Percentiles rank a stretch among this genome's conserved stretches.
These are phyloP conservation scores for Pedicia rivosa DNA, from an alignment of 2,888 invertebrate species.

Conservation along the genomic window DNA sequence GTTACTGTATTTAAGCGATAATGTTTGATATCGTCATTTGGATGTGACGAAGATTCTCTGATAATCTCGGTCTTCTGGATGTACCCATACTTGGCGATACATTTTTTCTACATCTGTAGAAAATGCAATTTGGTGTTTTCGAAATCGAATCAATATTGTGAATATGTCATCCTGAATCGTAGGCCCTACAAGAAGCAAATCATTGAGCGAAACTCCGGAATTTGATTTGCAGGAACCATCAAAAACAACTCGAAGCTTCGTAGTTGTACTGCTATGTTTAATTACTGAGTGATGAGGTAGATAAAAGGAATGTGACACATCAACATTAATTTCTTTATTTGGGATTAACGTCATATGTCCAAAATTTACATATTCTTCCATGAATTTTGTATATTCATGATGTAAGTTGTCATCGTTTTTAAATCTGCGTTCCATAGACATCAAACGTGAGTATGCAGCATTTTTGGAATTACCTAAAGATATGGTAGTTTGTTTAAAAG, in stretches of 20 bases:
- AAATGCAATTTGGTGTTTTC: constrained; percentile 6
- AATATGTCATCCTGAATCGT: constrained; percentile 3
- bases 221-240: constrained; percentile 4
- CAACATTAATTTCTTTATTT: neutral
- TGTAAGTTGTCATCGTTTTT: no score
- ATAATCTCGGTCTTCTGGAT: no score
- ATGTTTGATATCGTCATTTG: constrained; percentile 6
- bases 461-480: neutral
- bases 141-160: constrained; percentile 2
- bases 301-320: constrained; percentile 10
- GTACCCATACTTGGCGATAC: constrained; percentile 7
- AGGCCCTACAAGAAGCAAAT: constrained; percentile 4
- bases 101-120: constrained; percentile 7
- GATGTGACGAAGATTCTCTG: no score
- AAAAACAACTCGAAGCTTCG: no score
- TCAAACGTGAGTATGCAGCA: neutral
- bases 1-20: constrained; percentile 12
- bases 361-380: constrained; percentile 4
- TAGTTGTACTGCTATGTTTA: constrained; percentile 5
- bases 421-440: neutral
- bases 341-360: constrained; percentile 2
- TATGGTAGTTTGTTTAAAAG: neutral
- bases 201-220: constrained; percentile 6
- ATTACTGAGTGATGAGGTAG: constrained; percentile 13
- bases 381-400: constrained; percentile 2